Evolutionary conservation across 1,140 invertebrate genomes (phyloP).

Genomic region (Odontomachus brunneus): DNA sequence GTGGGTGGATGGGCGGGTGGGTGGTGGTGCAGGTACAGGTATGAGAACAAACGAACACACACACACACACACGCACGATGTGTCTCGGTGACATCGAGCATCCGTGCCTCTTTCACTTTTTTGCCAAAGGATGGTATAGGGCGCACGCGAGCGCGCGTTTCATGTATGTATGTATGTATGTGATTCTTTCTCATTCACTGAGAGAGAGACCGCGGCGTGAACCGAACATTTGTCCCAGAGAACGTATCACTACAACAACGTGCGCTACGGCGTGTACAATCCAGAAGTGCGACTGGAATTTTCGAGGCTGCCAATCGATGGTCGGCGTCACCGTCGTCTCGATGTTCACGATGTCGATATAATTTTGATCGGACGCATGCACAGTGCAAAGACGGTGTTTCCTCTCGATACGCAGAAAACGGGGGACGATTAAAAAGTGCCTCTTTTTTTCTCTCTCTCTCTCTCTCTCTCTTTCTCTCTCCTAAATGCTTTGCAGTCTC

Average conservation of each 20-base stretch:
- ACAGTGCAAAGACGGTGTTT: constrained; percentile 61
- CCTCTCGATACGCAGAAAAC: constrained; percentile 65
- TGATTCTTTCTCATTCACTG: constrained; percentile 53
- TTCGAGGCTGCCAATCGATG: no score
- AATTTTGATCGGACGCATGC: constrained; percentile 54
- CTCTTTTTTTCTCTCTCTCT: constrained; percentile 40
- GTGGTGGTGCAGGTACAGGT: neutral
- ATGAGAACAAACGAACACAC: constrained; percentile 44
- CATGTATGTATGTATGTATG: no score
- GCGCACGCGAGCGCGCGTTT: no score
- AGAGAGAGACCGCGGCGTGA: no score
- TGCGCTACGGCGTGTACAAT: no score
- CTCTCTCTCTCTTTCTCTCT: constrained; percentile 4
- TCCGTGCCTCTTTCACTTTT: constrained; percentile 61
- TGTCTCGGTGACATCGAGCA: constrained; percentile 59
- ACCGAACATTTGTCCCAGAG: no score
- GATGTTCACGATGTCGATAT: constrained; percentile 44
- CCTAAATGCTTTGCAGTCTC: constrained; percentile 83
- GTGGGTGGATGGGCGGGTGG: neutral
- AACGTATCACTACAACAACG: no score
- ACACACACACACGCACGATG: constrained; percentile 51
- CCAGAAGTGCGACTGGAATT: no score
- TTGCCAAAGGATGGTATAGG: no score
- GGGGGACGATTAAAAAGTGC: constrained; percentile 70
- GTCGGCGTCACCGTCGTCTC: constrained; percentile 29